Conservation (phyloP, 1,140 invertebrate species). For the Lethrus apterus region DNA sequence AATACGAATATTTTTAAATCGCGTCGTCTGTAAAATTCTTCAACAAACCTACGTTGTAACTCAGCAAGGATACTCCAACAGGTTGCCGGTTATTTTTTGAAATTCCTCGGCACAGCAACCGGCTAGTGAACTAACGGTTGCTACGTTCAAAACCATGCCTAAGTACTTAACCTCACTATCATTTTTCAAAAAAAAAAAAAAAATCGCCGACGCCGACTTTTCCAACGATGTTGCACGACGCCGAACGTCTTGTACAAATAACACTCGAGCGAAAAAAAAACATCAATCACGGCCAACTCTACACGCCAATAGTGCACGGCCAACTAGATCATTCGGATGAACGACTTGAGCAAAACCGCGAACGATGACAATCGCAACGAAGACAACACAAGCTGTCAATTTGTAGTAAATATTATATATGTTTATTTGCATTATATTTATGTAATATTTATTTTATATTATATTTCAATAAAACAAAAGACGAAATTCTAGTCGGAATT, state of each 20-base stretch:
- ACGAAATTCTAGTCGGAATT: not conserved
- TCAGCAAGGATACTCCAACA: too few relatives aligned
- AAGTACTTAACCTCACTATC: not conserved
- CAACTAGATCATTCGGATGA: constrained; percentile 14
- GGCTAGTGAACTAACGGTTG: too few relatives aligned
- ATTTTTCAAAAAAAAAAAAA: not conserved
- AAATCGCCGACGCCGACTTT: not conserved
- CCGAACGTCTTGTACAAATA: not conserved
- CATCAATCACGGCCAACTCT: constrained; percentile 6
- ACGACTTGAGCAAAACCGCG: not conserved
- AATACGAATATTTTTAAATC: too few relatives aligned
- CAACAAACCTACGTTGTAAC: too few relatives aligned
- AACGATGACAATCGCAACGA: not conserved
- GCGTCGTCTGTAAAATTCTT: too few relatives aligned
- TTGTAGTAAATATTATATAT: too few relatives aligned
- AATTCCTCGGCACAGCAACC: too few relatives aligned
- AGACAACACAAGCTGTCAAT: not conserved
- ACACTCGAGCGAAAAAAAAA: constrained; percentile 3
- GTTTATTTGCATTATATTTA: too few relatives aligned
- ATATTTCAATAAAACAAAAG: not conserved
- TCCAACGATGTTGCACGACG: not conserved
- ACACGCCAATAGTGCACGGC: not conserved
- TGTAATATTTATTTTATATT: too few relatives aligned
- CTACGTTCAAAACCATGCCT: constrained; percentile 9
- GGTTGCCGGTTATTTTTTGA: constrained; percentile 16